Evolutionary conservation across 2,888 invertebrate species (phyloP), one percentile per base, ranked within the genome.

Genomic region (Oligia latruncula): DNA sequence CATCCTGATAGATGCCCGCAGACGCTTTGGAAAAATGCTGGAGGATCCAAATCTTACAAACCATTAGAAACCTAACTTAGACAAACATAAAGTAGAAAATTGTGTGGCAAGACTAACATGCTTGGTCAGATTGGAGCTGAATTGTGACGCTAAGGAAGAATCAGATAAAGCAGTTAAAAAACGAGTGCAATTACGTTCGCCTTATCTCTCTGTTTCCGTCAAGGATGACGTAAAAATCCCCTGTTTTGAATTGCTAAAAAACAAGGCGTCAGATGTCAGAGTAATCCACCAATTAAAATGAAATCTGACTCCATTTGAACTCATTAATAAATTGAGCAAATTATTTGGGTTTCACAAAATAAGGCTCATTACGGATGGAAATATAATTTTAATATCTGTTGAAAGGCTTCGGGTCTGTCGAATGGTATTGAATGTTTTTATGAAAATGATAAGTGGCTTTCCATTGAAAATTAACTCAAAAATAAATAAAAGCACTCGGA

Each of bases 111-210:
- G n/a, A 55, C 17, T 68, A 84, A 87, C 66, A 74, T 87, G 90
- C 91, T 91, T 91, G 93, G 93, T 94, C 93, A 94, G 92, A 92
- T 91, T 89, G 90, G 60, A 88, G 84, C 86, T 84, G 85, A 84
- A 88, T 84, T 81, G 92, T 91, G 90, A 91, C 89, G 91, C 88
- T 92, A 91, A 91, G 92, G 93, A 93, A 93, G 93, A 94, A 95
- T 96, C 96, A 92, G 96, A 97, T 96, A 95, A 92, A 93, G 91
- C 90, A 89, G 94, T 94, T 96, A 96, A 97, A 97, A 97, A 97
- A 95, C 96, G 95, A 90, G 89, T 89, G 94, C 96, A 96, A 96
- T 96, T 96, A 96, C 95, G 93, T 91, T 90, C 88, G 92, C 91
- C 94, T 95, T 96, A 96, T 96, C 95, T 93, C 83, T 91, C 90